A percentile compares a stretch with the other conserved stretches of the same genome.
Conservation (phyloP, 2,888 invertebrate genomes). For the Chironomus tentans region DNA sequence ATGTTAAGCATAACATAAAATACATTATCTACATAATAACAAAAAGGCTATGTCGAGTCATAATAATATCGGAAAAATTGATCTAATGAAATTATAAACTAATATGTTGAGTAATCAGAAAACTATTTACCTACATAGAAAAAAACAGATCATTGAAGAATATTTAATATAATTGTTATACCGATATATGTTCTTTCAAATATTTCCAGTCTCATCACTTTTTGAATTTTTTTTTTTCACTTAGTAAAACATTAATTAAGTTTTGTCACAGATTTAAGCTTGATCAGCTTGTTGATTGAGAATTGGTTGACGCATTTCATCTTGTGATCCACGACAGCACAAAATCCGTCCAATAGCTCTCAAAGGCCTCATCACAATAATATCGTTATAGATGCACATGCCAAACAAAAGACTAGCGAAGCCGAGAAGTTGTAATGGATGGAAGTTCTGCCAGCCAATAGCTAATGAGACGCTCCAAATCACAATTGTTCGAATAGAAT, state of each 20-base stretch:
- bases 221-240: neutral
- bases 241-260: neutral
- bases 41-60: no score
- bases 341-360: neutral
- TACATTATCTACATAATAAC: no score
- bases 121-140: neutral
- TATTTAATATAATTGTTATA: neutral
- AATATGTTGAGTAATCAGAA: no score
- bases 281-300: constrained; percentile 19
- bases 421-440: constrained; percentile 68
- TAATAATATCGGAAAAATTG: no score
- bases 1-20: no score
- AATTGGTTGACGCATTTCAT: constrained; percentile 16
- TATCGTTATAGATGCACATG: constrained; percentile 73
- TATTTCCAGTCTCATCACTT: neutral
- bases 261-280: constrained; percentile 3
- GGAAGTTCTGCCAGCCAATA: constrained; percentile 70
- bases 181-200: neutral
- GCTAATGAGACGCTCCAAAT: constrained; percentile 77
- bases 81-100: no score
- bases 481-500: constrained; percentile 79
- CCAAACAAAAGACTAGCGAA: constrained; percentile 68
- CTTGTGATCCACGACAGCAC: neutral
- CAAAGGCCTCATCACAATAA: constrained; percentile 36
- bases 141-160: neutral